These are phyloP conservation scores for Diadophis punctatus DNA, from an alignment of 2,113 vertebrate genomes.

Conservation along the genomic window DNA sequence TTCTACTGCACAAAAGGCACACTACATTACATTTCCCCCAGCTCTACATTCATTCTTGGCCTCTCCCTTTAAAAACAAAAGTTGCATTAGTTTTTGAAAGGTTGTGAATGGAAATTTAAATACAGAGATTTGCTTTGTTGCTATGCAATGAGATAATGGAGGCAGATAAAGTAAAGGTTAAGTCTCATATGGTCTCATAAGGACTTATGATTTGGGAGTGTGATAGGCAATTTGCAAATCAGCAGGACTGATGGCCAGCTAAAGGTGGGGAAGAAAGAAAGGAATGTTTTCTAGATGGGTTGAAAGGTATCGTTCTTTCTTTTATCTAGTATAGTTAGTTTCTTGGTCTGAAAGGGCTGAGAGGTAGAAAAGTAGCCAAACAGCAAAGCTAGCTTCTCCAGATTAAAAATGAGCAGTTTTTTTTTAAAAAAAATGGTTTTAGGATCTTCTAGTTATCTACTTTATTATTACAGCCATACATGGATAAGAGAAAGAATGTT, in stretches of 20 bases:
- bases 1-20: background rate
- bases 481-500: background rate
- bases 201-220: background rate
- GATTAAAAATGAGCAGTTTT: background rate
- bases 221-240: background rate
- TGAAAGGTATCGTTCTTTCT: background rate
- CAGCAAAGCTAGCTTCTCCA: background rate
- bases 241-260: background rate
- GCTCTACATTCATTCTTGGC: background rate
- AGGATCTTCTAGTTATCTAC: background rate
- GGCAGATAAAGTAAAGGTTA: background rate
- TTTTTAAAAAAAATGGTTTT: background rate
- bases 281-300: background rate
- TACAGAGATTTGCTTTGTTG: background rate
- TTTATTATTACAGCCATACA: background rate
- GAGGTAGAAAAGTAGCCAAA: background rate
- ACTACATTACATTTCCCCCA: background rate
- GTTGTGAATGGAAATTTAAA: background rate
- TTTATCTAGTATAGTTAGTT: background rate
- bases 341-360: background rate
- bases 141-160: background rate
- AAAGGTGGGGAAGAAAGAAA: background rate
- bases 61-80: background rate
- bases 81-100: background rate
- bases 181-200: background rate